phyloP scores from a whole-genome alignment of 2,888 invertebrate species.

The Allophyes oxyacanthae region DNA sequence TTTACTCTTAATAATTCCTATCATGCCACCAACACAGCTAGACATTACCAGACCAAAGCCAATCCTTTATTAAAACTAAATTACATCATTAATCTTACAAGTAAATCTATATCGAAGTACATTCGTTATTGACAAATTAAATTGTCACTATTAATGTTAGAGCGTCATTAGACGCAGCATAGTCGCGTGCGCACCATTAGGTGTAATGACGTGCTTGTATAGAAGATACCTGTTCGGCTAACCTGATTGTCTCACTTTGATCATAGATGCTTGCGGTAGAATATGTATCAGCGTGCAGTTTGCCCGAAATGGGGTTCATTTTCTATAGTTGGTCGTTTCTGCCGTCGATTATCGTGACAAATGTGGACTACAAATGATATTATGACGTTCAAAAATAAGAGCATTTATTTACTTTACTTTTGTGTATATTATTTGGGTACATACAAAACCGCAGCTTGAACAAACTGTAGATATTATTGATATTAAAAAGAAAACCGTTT shows the following conservation, averaged over 20 bases:
- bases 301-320: background rate
- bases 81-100: constrained; percentile 32
- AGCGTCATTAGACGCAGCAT: constrained; percentile 37
- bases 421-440: too few species aligned
- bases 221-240: constrained; percentile 43
- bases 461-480: too few species aligned
- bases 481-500: too few species aligned
- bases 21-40: background rate
- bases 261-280: constrained; percentile 35
- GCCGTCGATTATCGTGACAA: too few species aligned
- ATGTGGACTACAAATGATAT: too few species aligned
- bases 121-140: constrained; percentile 50
- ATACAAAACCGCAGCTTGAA: too few species aligned
- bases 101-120: constrained; percentile 21
- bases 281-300: constrained; percentile 28
- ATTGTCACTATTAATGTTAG: constrained; percentile 49
- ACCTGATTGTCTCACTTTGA: constrained; percentile 48
- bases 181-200: constrained; percentile 50
- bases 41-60: background rate
- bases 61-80: constrained; percentile 12
- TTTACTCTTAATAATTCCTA: too few species aligned
- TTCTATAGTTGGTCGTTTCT: too few species aligned
- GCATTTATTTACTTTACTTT: too few species aligned
- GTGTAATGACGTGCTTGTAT: constrained; percentile 48
- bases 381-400: too few species aligned